A percentile compares a stretch with the other conserved stretches of the same genome.
phyloP scores from a whole-genome alignment of 2,888 invertebrate species.

The Melitaea athalia region DNA sequence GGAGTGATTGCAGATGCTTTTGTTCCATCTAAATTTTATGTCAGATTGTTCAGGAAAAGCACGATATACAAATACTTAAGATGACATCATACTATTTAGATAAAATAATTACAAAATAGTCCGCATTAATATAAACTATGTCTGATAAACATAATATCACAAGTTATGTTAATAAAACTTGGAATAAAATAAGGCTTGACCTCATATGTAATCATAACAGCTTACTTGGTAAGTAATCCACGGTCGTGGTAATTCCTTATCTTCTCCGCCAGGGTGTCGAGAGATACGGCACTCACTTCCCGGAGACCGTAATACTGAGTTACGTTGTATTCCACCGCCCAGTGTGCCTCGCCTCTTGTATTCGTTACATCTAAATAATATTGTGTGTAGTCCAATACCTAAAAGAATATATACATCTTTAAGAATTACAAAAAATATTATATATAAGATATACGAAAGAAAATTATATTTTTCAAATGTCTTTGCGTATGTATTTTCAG shows the following conservation, averaged over 20 bases:
- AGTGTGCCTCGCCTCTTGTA: conserved; percentile 87
- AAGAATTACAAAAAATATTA: not conserved
- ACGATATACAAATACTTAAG: no score
- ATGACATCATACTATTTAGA: no score
- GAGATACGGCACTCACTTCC: conserved; percentile 88
- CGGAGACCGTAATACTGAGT: conserved; percentile 91
- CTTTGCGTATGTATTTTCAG: not conserved
- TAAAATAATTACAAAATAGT: no score
- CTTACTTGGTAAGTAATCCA: conserved; percentile 88
- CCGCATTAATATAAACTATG: no score
- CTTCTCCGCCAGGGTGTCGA: conserved; percentile 90
- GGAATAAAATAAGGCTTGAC: not conserved
- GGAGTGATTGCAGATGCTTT: no score
- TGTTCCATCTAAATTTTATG: no score
- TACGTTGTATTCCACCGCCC: conserved; percentile 93
- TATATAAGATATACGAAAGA: not conserved
- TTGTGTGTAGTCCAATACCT: conserved; percentile 95
- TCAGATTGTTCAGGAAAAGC: no score
- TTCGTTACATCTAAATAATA: conserved; percentile 92
- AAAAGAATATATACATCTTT: conserved; percentile 39
- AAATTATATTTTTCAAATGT: no score
- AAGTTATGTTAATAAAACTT: no score
- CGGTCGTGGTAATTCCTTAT: conserved; percentile 88
- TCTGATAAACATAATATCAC: no score
- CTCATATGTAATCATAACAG: conserved; percentile 6